These are phyloP conservation scores for Diphyllodes magnificus DNA, from an alignment of 2,113 vertebrate species.

Conservation along the genomic window DNA sequence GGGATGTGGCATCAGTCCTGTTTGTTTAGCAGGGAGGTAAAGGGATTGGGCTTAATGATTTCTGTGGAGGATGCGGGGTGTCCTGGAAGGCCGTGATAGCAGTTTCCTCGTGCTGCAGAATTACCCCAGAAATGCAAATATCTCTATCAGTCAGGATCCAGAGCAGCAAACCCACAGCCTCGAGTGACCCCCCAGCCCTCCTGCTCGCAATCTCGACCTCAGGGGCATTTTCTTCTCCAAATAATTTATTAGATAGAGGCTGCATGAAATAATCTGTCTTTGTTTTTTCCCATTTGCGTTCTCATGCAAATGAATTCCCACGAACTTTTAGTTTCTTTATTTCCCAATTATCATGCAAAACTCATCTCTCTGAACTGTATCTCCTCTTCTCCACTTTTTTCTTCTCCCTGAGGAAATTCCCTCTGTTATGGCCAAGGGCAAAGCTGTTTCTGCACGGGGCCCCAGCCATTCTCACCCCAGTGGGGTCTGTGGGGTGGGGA, in stretches of 20 bases:
- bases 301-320: conserved; percentile 11
- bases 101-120: not conserved
- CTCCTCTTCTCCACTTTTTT: not conserved
- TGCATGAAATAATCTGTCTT: not conserved
- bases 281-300: not conserved
- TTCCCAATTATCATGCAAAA: conserved; percentile 36
- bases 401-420: not conserved
- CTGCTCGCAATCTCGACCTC: not conserved
- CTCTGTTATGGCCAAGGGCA: not conserved
- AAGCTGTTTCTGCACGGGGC: not conserved
- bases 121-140: conserved; percentile 17
- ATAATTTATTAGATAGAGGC: conserved; percentile 33
- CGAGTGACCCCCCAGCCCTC: not conserved
- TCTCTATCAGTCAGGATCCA: conserved; percentile 25
- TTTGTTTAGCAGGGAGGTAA: conserved; percentile 31
- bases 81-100: conserved; percentile 51
- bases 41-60: conserved; percentile 60
- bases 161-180: not conserved
- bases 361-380: not conserved
- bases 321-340: conserved; percentile 42
- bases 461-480: not conserved
- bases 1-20: not conserved
- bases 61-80: not conserved
- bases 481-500: not conserved
- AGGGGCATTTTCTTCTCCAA: conserved; percentile 18